Evolutionary conservation across 92 coral and sea anemone species (phyloP).

Genomic region (Heliopora coerulea): DNA sequence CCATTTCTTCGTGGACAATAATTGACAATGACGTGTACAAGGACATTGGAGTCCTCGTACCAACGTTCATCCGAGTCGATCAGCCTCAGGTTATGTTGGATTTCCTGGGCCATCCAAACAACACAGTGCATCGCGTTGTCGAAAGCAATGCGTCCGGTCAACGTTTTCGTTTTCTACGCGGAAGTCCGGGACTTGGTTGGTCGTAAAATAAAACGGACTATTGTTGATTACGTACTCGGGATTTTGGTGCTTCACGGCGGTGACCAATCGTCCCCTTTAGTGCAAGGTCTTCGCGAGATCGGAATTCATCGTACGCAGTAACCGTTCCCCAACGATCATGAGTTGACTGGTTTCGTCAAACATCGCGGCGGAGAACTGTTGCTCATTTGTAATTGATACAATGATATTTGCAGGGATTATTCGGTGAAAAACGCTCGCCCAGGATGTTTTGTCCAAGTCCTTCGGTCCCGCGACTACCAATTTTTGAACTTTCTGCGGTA

Average conservation of each 20-base stretch:
- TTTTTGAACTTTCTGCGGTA: slow-evolving; percentile 16
- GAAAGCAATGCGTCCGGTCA: neutral
- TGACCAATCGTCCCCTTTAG: neutral
- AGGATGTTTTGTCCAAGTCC: slow-evolving; percentile 21
- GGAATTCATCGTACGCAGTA: neutral
- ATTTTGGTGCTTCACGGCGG: too few species aligned
- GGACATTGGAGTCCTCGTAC: too few species aligned
- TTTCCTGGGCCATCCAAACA: neutral
- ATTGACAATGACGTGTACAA: too few species aligned
- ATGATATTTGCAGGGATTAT: neutral
- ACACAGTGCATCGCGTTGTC: slow-evolving; percentile 1
- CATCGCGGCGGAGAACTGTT: slow-evolving; percentile 16
- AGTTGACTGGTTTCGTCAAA: neutral
- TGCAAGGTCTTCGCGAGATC: neutral
- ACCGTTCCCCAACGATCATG: slow-evolving; percentile 8
- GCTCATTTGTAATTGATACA: slow-evolving; percentile 3
- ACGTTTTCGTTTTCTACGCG: slow-evolving; percentile 4
- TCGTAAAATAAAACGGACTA: slow-evolving; percentile 8
- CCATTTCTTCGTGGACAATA: too few species aligned
- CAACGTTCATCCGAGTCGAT: too few species aligned
- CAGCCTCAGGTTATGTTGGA: too few species aligned
- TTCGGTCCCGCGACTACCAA: slow-evolving; percentile 28
- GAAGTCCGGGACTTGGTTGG: slow-evolving; percentile 8
- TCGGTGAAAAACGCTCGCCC: slow-evolving; percentile 6
- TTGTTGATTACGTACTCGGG: too few species aligned